Base-by-base conservation (phyloP, 2,888 invertebrate genomes). In the Melanostoma mellinum region DNA sequence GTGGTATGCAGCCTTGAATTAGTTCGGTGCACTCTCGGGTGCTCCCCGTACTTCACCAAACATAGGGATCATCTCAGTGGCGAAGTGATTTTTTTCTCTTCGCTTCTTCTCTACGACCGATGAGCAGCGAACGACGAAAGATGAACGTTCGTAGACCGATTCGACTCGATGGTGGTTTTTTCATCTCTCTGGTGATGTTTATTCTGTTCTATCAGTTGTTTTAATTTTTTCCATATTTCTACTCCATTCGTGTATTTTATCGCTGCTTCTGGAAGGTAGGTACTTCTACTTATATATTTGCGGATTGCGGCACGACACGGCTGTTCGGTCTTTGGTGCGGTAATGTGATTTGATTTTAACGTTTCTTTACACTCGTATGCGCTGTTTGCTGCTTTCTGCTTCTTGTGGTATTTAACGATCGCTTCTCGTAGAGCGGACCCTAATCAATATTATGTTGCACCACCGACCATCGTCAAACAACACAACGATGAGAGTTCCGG, bases 1-100 rank as follows among this genome's bases (percentile, higher is more conserved):
- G 89, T 90, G 91, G 90, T 90, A 91, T 91, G 91, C 89, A 91
- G 91, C 91, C 91, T 91, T 91, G 91, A 91, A 91, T 91, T 90
- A 90, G 91, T 91, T 91, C 91, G 91, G 88, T 91, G 91, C 91
- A 91, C 91, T 91, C 90, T 89, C 88, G 88, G 88, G 89, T 88
- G 74, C 42, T 67, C 74, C 74, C 81, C 56, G 60, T 53, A 65
- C 74, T 71, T 74, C 84, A 60, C 74, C 74, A 52, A 56, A 20
- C 74, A 53, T 63, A 63, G 68, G 46, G 74, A 79, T 82, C 78
- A 73, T 82, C 65, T 50, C 63, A 63, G n/a, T 20, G 48, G n/a
- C 6, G 8, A 9, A 8, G 53, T 60, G 56, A 56, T 60, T 10
- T 20, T 48, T 20, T 40, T 52, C 33, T 35, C 32, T 44, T 55